These are phyloP conservation scores for Conus betulinus DNA, from an alignment of 1,140 invertebrate species.

Conservation along the genomic window DNA sequence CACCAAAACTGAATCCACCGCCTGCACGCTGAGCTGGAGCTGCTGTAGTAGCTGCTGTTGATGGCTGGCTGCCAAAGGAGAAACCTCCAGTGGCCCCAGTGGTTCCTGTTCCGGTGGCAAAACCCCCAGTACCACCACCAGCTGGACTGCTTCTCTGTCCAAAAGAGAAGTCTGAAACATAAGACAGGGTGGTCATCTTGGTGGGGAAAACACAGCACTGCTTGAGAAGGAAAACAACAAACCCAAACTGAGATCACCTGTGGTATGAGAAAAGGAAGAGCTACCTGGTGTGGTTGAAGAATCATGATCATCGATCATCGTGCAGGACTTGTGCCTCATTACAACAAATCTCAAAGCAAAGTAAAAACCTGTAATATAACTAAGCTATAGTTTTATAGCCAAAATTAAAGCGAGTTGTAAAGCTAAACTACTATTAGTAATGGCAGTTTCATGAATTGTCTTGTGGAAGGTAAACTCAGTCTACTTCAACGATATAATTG, in stretches of 20 bases:
- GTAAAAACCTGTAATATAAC: too few species aligned
- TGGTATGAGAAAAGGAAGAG: not conserved
- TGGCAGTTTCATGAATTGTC: too few species aligned
- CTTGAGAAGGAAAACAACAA: not conserved
- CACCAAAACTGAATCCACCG: constrained; percentile 49
- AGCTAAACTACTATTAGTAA: too few species aligned
- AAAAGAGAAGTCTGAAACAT: constrained; percentile 3
- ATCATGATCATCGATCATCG: not conserved
- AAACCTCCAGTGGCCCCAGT: not conserved
- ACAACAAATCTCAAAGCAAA: not conserved
- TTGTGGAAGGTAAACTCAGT: too few species aligned
- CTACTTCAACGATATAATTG: too few species aligned
- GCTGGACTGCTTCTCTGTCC: not conserved
- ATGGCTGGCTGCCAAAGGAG: too few species aligned
- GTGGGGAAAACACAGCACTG: not conserved
- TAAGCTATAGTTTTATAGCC: too few species aligned
- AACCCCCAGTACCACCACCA: not conserved
- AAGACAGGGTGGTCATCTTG: too few species aligned
- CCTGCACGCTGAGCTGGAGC: constrained; percentile 7
- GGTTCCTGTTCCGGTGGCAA: not conserved
- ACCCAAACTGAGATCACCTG: too few species aligned
- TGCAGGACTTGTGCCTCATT: not conserved
- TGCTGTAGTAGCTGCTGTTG: not conserved
- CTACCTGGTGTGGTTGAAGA: not conserved
- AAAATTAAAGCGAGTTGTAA: too few species aligned